Evolutionary conservation across 2,113 vertebrate species (phyloP).

Genomic region (Leucoraja erinaceus): DNA sequence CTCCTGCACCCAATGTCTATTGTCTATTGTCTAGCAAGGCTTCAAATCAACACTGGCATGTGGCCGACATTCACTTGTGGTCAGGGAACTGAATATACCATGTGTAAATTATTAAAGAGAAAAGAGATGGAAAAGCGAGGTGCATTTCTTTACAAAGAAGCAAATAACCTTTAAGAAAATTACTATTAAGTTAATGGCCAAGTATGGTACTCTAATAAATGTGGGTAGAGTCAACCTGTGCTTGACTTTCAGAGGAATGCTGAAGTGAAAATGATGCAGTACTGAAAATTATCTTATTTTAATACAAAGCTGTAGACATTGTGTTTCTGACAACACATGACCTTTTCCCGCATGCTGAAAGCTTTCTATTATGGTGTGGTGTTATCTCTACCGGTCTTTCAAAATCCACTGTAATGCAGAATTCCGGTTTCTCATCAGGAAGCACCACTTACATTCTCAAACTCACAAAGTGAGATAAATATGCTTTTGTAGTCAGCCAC

Average conservation of each 20-base stretch:
- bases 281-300: conserved; percentile 27
- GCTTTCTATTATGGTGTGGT: conserved; percentile 18
- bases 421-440: background rate
- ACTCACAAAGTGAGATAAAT: conserved; percentile 26
- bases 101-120: background rate
- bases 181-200: conserved; percentile 21
- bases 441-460: conserved; percentile 25
- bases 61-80: background rate
- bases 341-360: conserved; percentile 14
- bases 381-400: conserved; percentile 30
- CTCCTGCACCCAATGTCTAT: no score
- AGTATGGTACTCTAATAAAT: conserved; percentile 27
- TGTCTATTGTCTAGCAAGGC: no score
- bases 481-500: conserved; percentile 3
- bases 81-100: background rate
- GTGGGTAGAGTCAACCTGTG: conserved; percentile 24
- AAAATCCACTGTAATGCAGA: conserved; percentile 27
- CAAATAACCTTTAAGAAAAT: conserved; percentile 33
- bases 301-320: conserved; percentile 27
- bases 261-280: conserved; percentile 5
- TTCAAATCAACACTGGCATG: background rate
- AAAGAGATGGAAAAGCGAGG: background rate
- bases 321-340: conserved; percentile 30
- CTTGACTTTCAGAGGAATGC: conserved; percentile 18
- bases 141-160: conserved; percentile 9